Evolutionary conservation across 2,797 vertebrate genomes (phyloP), one percentile per base, ranked within the genome.

Genomic region (Dryobates pubescens): DNA sequence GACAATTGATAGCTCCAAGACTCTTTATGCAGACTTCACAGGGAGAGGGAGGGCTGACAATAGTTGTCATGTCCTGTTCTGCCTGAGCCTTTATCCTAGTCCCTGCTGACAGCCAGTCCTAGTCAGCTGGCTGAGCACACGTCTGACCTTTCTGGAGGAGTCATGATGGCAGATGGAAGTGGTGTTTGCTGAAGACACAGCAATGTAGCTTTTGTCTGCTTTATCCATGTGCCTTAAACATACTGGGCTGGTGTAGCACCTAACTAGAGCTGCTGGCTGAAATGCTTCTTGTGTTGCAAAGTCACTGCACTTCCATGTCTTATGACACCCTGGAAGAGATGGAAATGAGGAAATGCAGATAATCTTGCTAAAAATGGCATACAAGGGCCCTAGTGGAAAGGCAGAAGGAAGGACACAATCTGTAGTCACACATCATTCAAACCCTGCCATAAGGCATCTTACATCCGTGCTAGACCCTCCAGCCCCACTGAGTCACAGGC

Each of bases 231-330:
- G 18, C 23, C 41, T 89, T 58, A 36, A 74, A 34, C 22, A 29
- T 9, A 17, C 18, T 2, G 2, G 34, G 17, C 0, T 65, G 24
- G 11, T 13, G 20, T 1, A 43, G 56, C 70, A 80, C 30, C 29
- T 65, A 38, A 34, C 32, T 18, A 30, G 80, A 69, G 73, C 47
- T 83, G 67, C 45, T 74, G 82, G 67, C 41, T 93, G 70, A 51
- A 88, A 57, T 7, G 26, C 17, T 89, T 15, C 79, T 47, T 19
- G 29, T 43, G 80, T 57, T 45, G 43, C 18, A 62, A 43, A 78
- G 74, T 18, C 7, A 9, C 43, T 69, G 45, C 26, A 30, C 14
- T 63, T 87, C 20, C 41, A 78, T 15, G 29, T 43, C 56, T 81
- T 57, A 36, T 1, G 26, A 56, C 16, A 47, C 11, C 17, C 34